Base-by-base conservation (phyloP, 1,140 invertebrate genomes). In the Lasioglossum baleicum region DNA sequence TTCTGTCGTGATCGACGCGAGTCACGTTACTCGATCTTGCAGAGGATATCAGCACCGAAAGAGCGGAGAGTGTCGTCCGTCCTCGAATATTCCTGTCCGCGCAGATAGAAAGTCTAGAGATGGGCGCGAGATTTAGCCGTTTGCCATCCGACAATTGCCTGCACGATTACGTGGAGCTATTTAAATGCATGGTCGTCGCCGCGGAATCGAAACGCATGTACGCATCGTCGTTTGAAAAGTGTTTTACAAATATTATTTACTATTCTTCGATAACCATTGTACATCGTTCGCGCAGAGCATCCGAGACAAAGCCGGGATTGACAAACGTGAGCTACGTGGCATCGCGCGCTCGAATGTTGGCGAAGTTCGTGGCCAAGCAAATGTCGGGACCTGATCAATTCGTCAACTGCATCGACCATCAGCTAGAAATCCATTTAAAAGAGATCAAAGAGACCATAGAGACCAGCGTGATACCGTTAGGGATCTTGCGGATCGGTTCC, bases 401-500 rank as follows among this genome's bases (percentile, higher is more conserved):
- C 8, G 78, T 84, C 13, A 88, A 89, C 35, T 94, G 94, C 73
- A 84, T 92, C 6, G 88, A 93, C 74, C 91, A 93, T n/a, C 93
- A 92, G 42, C 86, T 94, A 5, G 92, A 94, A 10, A 80, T 94
- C 63, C 94, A 94, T 81, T 77, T 95, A 2, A 89, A 88, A 2
- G 90, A 94, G 35, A 86, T 94, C 8, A 94, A 88, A 67, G 13
- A 63, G 0, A 66, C 42, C 0, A 84, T 92, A 44, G 82, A 87
- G 72, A 90, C 89, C 10, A 93, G 92, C 42, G 90, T 96, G 0
- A 93, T 96, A 7, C 95, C 95, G 0, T 66, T 96, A 5, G 95
- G 95, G 2, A 88, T 88, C 75, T 85, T 96, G 35, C 91, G 91
- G n/a, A 93, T 94, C 8, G 95, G 95, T 1, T 94, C 94, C 0